Evolutionary conservation across 2,113 vertebrate genomes (phyloP).

Genomic region (Zosterops borbonicus): DNA sequence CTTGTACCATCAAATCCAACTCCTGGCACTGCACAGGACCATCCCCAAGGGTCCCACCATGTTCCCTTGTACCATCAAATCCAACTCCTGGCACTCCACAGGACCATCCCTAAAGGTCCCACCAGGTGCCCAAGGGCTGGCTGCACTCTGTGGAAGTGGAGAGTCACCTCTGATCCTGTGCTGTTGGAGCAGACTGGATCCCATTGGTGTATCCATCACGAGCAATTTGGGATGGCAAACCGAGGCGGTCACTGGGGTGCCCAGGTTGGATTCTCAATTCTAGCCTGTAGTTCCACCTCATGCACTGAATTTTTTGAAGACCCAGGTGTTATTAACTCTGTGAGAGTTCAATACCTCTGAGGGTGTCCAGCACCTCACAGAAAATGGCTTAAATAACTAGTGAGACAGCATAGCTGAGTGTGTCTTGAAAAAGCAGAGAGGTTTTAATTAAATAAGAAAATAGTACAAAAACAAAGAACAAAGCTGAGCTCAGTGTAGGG

Average conservation of each 20-base stretch:
- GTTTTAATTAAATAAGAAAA: not conserved
- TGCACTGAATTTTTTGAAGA: not conserved
- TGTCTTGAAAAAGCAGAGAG: not conserved
- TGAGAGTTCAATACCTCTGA: not conserved
- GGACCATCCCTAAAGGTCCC: not conserved
- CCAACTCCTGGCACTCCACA: not conserved
- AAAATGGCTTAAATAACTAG: not conserved
- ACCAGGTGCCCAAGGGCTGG: not conserved
- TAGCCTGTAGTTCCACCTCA: not conserved
- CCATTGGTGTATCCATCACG: fast-evolving
- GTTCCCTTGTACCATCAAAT: not conserved
- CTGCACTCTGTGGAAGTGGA: not conserved
- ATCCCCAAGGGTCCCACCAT: not conserved
- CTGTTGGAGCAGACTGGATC: not conserved
- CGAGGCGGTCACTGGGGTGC: fast-evolving
- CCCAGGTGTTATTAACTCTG: not conserved
- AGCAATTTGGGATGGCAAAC: not conserved
- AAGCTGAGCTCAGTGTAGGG: not conserved
- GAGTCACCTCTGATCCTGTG: not conserved
- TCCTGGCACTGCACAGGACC: not conserved
- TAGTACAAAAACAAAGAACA: not conserved
- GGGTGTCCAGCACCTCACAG: not conserved
- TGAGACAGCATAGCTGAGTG: too few species aligned
- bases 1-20: not conserved
- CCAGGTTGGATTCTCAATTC: not conserved